Evolutionary conservation across 92 coral and sea anemone species (phyloP), one percentile per base, ranked within the genome.

Genomic region (Epizoanthus illoricatus): DNA sequence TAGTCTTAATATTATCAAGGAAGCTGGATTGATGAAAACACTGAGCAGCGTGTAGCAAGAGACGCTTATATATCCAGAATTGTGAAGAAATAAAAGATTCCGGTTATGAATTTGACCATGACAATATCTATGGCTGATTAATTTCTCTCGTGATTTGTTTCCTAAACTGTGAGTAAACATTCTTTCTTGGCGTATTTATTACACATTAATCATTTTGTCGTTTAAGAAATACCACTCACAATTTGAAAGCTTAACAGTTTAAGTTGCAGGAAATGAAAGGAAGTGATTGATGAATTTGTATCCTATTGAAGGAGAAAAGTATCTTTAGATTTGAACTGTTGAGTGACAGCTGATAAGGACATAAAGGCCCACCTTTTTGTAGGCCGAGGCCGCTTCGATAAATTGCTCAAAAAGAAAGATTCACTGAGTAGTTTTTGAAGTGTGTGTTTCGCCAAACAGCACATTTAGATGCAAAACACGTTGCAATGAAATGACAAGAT

Each of bases 151-250:
- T 19, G 45, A 52, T 68, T 36, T 8, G 45, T 68, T 68, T 68
- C n/a, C 36, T 1, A 67, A 43, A 67, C 72, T 33, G 56, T 49
- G 12, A 20, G 28, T 33, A 67, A 33, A 33, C 42, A 13, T 17
- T 43, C 47, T 43, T 4, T 33, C 2, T 67, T 67, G 49, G 28
- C 49, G 28, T 67, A 49, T 67, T 67, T 67, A 67, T 33, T 24
- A 67, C 72, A 67, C n/a, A 67, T 67, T 67, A 67, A 67, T 67
- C 72, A 67, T 13, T 67, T 13, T 67, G 72, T 67, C 72, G 72
- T 39, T 67, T 65, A 49, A 10, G 56, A 8, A 11, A 49, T 10
- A 23, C 0, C 70, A 65, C 72, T 5, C 18, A 67, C 5, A 39
- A n/a, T 19, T 67, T 36, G 49, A 67, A 67, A 67, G 49, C 42